phyloP scores from a whole-genome alignment of 1,140 invertebrate species.

The Laodelphax striatellus region DNA sequence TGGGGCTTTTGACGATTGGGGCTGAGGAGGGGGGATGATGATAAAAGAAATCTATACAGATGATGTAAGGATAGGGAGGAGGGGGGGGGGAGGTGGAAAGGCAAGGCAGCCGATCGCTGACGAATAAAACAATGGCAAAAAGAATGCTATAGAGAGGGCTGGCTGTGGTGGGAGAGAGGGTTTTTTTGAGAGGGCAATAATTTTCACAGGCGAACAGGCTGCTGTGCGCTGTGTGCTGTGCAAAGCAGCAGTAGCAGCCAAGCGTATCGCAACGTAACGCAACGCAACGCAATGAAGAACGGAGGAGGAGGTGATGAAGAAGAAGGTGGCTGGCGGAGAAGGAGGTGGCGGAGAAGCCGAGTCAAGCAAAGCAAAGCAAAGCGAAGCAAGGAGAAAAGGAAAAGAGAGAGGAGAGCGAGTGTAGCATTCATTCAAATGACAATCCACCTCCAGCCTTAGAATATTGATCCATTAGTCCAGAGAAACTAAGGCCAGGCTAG shows the following conservation, averaged over 20 bases:
- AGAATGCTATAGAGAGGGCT: neutral
- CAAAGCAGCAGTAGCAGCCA: too few species aligned
- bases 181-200: neutral
- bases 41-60: constrained; percentile 4
- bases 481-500: too few species aligned
- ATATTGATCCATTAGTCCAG: constrained; percentile 2
- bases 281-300: neutral
- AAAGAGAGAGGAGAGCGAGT: neutral
- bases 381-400: neutral
- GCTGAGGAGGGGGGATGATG: neutral
- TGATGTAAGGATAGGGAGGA: neutral
- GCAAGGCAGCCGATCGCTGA: too few species aligned
- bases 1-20: too few species aligned
- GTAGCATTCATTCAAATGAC: constrained; percentile 3
- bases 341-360: neutral
- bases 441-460: constrained; percentile 1
- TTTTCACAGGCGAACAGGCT: neutral
- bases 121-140: constrained; percentile 3
- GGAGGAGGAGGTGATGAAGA: neutral
- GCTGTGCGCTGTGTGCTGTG: neutral
- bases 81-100: too few species aligned
- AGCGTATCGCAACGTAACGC: too few species aligned
- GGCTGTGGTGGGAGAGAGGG: neutral
- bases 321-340: neutral
- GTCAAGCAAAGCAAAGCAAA: neutral